A percentile compares a stretch with the other conserved stretches of the same genome.
These are phyloP conservation scores for Solenopsis fugax DNA, from an alignment of 1,140 invertebrate genomes.

Conservation along the genomic window DNA sequence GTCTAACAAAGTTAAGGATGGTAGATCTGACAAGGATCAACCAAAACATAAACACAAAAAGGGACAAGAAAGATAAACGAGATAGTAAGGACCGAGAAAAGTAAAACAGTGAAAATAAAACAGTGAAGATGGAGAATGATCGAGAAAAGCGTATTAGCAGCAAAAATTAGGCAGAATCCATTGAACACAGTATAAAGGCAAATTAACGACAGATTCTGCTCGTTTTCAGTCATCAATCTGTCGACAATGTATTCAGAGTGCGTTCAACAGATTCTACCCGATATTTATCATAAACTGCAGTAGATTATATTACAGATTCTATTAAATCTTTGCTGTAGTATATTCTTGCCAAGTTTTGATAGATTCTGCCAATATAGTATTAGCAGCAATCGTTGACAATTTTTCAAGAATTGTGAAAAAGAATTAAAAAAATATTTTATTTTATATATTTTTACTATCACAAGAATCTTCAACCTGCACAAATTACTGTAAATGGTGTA, in stretches of 20 bases:
- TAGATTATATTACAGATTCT: background rate
- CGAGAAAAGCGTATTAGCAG: background rate
- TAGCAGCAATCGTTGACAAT: background rate
- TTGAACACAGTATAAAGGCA: background rate
- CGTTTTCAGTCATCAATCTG: background rate
- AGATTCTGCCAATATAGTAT: background rate
- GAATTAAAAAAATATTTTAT: constrained; percentile 22
- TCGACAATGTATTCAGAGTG: background rate
- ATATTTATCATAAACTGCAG: background rate
- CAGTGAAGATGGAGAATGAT: background rate
- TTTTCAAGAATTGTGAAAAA: constrained; percentile 7
- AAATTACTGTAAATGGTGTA: background rate
- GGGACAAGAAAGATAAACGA: constrained; percentile 87
- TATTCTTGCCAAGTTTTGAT: background rate
- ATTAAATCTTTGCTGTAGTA: background rate
- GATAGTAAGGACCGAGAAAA: constrained; percentile 85
- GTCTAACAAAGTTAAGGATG: constrained; percentile 86
- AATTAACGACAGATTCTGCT: background rate
- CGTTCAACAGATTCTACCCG: background rate
- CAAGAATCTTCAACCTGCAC: background rate
- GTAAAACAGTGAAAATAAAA: constrained; percentile 36
- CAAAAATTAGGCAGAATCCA: background rate
- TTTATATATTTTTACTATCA: constrained; percentile 30
- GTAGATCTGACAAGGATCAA: constrained; percentile 82
- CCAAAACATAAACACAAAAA: constrained; percentile 86